Evolutionary conservation across 2,888 invertebrate species (phyloP).

Genomic region (Melanargia galathea): DNA sequence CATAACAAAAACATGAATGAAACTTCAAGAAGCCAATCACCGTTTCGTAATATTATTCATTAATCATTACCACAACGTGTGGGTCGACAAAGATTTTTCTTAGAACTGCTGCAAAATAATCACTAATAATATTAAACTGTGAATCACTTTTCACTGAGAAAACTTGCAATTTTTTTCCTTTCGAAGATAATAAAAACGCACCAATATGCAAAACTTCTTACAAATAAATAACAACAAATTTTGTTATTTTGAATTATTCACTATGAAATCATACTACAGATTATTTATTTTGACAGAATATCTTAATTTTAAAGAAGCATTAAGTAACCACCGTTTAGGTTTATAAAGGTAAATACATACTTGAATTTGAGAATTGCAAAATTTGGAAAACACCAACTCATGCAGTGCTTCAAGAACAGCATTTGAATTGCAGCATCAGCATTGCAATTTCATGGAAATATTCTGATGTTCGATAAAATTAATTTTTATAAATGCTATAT

Average conservation of each 20-base stretch:
- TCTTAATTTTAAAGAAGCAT: neutral
- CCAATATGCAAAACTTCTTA: neutral
- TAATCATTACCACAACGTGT: constrained; percentile 57
- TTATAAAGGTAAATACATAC: neutral
- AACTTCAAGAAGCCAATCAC: constrained; percentile 38
- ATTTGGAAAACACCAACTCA: neutral
- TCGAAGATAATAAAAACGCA: neutral
- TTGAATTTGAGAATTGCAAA: neutral
- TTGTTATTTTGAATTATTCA: neutral
- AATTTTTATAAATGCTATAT: neutral
- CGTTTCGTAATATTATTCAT: constrained; percentile 55
- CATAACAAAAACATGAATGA: constrained; percentile 23
- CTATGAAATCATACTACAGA: neutral
- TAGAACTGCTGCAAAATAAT: constrained; percentile 60
- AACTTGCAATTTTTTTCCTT: constrained; percentile 36
- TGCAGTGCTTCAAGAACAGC: too few species aligned
- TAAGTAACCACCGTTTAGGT: neutral
- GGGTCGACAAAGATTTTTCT: constrained; percentile 58
- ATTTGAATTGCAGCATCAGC: too few species aligned
- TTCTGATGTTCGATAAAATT: neutral
- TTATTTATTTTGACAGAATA: neutral
- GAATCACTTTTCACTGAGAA: constrained; percentile 61
- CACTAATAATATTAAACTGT: constrained; percentile 43
- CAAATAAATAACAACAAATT: neutral
- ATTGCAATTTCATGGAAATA: neutral